Evolutionary conservation across 2,797 vertebrate species (phyloP).

Genomic region (Gadopsis marmoratus): DNA sequence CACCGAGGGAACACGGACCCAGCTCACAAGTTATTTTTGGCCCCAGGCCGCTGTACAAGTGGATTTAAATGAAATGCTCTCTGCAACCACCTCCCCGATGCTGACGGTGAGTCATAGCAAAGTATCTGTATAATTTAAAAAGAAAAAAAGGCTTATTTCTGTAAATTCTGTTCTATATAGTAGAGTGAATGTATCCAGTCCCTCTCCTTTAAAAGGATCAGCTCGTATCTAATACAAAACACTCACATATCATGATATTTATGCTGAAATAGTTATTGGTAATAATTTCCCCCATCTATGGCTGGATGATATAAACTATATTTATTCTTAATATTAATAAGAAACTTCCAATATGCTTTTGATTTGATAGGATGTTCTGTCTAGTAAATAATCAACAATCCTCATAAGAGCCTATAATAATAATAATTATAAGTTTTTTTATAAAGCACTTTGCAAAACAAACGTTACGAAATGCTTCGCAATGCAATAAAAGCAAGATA

Average conservation of each 20-base stretch:
- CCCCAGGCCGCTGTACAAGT: slow-evolving; percentile 12
- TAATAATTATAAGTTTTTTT: no score
- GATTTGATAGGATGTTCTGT: not conserved
- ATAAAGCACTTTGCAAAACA: no score
- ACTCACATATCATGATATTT: not conserved
- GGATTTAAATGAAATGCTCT: slow-evolving; percentile 20
- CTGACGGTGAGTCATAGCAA: slow-evolving; percentile 10
- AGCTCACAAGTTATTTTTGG: slow-evolving; percentile 27
- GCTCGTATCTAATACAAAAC: not conserved
- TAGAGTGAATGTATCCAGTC: not conserved
- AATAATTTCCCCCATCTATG: not conserved
- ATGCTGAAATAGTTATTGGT: not conserved
- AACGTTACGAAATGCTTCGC: no score
- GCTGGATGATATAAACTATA: no score
- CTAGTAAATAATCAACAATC: no score
- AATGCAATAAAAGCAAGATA: no score
- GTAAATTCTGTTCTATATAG: not conserved
- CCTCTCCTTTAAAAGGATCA: not conserved
- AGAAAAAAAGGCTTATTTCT: not conserved
- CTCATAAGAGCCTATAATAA: not conserved
- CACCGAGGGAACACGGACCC: slow-evolving; percentile 3
- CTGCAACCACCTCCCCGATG: slow-evolving; percentile 3
- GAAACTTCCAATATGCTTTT: not conserved
- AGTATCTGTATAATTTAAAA: not conserved
- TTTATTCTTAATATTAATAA: not conserved